Conservation (phyloP, 64 coral and sea anemone genomes). For the Montipora capricornis region DNA sequence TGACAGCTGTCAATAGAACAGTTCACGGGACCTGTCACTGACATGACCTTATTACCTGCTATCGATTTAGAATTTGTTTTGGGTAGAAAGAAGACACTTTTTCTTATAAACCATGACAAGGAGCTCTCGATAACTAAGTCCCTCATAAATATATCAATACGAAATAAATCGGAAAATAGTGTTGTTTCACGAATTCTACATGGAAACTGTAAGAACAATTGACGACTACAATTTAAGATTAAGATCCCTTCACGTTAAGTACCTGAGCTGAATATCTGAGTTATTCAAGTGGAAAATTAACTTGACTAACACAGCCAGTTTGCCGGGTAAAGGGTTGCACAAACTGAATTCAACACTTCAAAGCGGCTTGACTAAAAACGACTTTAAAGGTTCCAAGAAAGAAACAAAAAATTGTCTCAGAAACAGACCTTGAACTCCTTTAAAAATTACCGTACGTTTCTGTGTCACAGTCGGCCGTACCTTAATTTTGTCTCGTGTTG, state of each 20-base stretch:
- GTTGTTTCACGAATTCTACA: no score
- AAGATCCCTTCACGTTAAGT: background rate
- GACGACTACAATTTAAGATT: no score
- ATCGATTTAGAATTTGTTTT: background rate
- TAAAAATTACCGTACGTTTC: background rate
- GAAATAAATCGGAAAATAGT: background rate
- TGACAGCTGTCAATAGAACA: slow-evolving; percentile 2
- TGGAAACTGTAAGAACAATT: no score
- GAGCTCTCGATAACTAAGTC: no score
- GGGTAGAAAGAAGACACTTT: no score
- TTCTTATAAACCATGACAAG: background rate
- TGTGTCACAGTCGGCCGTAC: slow-evolving; percentile 23
- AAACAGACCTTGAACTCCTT: background rate
- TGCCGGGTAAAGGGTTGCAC: no score
- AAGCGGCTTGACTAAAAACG: background rate
- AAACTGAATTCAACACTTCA: no score
- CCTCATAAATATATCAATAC: no score
- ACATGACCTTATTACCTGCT: background rate
- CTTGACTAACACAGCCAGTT: no score
- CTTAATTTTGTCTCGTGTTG: slow-evolving; percentile 74
- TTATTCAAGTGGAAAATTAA: no score
- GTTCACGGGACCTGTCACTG: background rate
- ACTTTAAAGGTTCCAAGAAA: background rate
- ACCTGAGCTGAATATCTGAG: background rate
- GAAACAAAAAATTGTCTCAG: background rate